Percentiles rank a stretch among this genome's conserved stretches.
Conservation (phyloP, 2,888 invertebrate species). For the Tetranychus truncatus region DNA sequence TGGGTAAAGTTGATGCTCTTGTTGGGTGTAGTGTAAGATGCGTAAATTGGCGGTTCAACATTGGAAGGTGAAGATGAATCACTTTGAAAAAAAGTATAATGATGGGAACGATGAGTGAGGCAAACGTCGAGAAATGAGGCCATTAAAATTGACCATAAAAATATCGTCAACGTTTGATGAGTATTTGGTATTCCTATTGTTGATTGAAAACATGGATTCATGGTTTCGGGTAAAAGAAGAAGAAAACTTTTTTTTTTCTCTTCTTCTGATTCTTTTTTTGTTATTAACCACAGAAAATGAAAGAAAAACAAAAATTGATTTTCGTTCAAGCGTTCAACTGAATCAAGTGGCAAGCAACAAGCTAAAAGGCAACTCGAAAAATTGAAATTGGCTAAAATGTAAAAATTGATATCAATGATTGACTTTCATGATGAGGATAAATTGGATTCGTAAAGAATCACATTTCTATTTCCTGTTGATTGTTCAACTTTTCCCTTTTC, state of each 20-base stretch:
- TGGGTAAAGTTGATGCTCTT: conserved; percentile 33
- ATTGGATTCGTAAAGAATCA: too few species aligned
- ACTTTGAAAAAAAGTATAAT: neutral
- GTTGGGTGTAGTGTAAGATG: conserved; percentile 10
- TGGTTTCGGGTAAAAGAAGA: neutral
- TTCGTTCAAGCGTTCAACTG: too few species aligned
- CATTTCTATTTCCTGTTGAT: too few species aligned
- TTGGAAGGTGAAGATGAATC: neutral
- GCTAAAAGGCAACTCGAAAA: neutral
- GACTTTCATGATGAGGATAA: too few species aligned
- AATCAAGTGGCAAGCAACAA: too few species aligned
- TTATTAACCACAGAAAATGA: too few species aligned
- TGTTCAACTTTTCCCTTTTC: too few species aligned
- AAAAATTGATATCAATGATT: too few species aligned
- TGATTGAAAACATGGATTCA: neutral
- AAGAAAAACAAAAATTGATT: too few species aligned
- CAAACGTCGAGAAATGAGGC: neutral
- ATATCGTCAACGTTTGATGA: neutral
- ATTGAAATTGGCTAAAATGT: neutral
- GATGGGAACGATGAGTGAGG: neutral
- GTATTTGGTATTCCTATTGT: neutral
- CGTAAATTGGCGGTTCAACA: conserved; percentile 10
- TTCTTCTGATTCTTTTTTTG: neutral
- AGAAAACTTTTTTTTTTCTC: neutral
- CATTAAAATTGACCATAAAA: neutral